Conservation (phyloP, 1,140 invertebrate genomes). For the Drosophila eugracilis region DNA sequence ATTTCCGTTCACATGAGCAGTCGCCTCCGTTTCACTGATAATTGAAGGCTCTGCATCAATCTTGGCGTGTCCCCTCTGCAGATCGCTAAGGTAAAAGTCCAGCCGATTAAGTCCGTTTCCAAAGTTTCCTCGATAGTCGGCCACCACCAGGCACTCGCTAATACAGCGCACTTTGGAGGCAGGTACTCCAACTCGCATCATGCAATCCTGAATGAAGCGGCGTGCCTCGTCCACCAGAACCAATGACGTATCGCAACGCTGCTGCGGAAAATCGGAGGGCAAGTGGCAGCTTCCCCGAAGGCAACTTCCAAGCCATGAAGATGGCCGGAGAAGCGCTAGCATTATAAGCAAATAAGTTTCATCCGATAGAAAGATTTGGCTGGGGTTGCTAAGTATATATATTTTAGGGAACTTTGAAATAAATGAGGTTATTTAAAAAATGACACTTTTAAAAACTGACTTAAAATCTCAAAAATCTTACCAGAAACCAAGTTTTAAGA, state of each 20-base stretch:
- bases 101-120: conserved; percentile 95
- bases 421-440: conserved; percentile 14
- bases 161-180: conserved; percentile 88
- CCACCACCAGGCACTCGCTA: conserved; percentile 91
- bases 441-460: background rate
- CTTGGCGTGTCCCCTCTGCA: conserved; percentile 85
- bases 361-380: conserved; percentile 4
- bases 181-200: conserved; percentile 88
- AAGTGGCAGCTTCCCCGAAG: conserved; percentile 8
- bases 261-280: background rate
- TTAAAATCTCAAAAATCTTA: no score
- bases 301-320: background rate
- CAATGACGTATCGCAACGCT: conserved; percentile 79
- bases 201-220: conserved; percentile 90
- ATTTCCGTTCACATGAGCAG: conserved; percentile 92
- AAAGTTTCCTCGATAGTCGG: conserved; percentile 94
- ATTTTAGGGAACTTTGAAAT: conserved; percentile 8
- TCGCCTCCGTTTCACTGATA: conserved; percentile 89
- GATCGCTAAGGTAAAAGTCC: conserved; percentile 88
- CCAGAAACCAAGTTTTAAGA: no score
- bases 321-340: conserved; percentile 10
- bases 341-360: background rate
- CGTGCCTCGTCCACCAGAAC: conserved; percentile 86
- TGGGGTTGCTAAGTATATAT: conserved; percentile 42
- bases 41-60: conserved; percentile 87